Percentiles rank a stretch among this genome's conserved stretches.
Evolutionary conservation across 2,888 invertebrate species (phyloP).

Genomic region (Lithophane ornitopus): DNA sequence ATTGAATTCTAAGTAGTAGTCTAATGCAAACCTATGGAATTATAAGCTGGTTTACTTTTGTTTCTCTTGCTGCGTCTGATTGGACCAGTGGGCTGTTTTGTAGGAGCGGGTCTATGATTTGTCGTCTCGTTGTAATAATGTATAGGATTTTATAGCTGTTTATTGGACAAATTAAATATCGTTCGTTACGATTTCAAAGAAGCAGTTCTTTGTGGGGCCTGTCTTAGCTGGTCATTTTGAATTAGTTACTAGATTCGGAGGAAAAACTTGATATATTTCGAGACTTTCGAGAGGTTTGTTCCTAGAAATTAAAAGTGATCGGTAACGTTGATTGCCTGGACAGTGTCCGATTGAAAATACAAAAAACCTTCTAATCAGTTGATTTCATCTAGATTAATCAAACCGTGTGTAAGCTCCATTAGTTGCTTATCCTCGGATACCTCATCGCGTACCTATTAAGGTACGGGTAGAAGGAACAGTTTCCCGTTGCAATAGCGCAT

Average conservation of each 20-base stretch:
- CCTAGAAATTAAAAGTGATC: no score
- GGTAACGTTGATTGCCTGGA: no score
- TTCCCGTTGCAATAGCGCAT: conserved; percentile 40
- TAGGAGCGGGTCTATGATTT: conserved; percentile 14
- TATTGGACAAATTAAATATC: not conserved
- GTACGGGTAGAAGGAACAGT: conserved; percentile 4
- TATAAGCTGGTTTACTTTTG: conserved; percentile 49
- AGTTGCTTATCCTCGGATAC: not conserved
- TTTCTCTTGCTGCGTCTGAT: conserved; percentile 16
- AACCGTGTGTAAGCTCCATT: not conserved
- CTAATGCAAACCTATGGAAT: conserved; percentile 45
- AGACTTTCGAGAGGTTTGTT: no score
- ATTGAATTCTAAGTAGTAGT: conserved; percentile 60
- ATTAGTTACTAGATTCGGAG: not conserved
- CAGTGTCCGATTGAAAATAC: not conserved
- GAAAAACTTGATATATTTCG: no score
- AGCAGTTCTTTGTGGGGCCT: not conserved
- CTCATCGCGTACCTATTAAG: not conserved
- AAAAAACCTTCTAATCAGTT: not conserved
- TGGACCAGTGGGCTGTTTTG: conserved; percentile 17
- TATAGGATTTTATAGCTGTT: not conserved
- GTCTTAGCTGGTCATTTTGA: not conserved
- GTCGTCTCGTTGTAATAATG: not conserved
- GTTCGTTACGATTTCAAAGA: conserved; percentile 1
- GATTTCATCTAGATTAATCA: not conserved